These are phyloP conservation scores for Parotia lawesii DNA, from an alignment of 2,113 vertebrate species.

Conservation along the genomic window DNA sequence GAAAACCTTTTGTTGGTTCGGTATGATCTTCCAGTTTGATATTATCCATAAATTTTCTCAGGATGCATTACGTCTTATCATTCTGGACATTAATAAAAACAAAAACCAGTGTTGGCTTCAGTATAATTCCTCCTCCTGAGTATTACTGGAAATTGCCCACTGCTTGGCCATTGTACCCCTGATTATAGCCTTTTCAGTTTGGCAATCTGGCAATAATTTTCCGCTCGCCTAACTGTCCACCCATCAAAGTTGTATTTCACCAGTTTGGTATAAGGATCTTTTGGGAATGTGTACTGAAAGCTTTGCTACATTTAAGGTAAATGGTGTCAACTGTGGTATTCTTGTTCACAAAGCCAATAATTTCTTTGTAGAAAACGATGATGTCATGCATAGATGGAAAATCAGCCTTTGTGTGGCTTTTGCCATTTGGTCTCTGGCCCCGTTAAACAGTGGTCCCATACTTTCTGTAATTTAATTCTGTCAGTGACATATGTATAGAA, in stretches of 20 bases:
- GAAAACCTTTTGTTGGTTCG: neutral
- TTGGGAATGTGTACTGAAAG: neutral
- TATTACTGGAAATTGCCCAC: neutral
- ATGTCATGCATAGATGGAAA: neutral
- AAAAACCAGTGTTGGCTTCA: neutral
- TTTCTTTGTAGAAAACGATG: neutral
- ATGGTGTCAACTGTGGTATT: neutral
- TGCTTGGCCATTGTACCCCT: neutral
- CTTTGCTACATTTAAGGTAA: neutral
- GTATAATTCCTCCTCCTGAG: neutral
- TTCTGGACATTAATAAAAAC: neutral
- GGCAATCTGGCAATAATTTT: neutral
- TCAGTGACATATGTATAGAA: neutral
- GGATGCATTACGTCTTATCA: neutral
- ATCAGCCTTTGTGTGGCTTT: neutral
- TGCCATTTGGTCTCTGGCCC: neutral
- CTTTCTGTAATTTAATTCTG: neutral
- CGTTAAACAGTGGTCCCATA: neutral
- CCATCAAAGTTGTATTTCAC: neutral
- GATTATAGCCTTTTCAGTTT: neutral
- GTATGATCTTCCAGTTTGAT: neutral
- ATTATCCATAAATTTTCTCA: neutral
- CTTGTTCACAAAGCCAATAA: neutral
- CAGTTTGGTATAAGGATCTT: neutral
- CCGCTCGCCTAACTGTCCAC: rapidly evolving